These are phyloP conservation scores for Isotomurus palustris DNA, from an alignment of 2,888 invertebrate species.

Conservation along the genomic window DNA sequence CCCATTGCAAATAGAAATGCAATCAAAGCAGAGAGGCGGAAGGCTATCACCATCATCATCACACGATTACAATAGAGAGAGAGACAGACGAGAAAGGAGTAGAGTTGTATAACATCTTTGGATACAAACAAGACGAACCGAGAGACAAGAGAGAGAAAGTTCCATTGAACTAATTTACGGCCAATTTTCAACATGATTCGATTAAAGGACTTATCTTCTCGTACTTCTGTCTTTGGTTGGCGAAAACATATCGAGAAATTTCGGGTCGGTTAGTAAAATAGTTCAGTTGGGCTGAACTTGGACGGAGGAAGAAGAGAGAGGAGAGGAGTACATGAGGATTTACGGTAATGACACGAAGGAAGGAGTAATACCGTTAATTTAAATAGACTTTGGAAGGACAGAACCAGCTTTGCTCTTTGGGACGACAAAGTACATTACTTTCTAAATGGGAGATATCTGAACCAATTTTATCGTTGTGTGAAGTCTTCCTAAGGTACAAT, in stretches of 20 bases:
- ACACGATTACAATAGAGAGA: too few species aligned
- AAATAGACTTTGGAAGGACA: conserved; percentile 28
- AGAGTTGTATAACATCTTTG: too few species aligned
- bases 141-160: conserved; percentile 7
- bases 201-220: conserved; percentile 22
- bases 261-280: too few species aligned
- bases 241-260: background rate
- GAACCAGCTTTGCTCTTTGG: background rate
- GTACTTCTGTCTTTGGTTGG: conserved; percentile 18
- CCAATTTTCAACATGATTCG: conserved; percentile 38
- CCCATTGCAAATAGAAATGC: too few species aligned
- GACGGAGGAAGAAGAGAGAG: background rate
- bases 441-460: conserved; percentile 1
- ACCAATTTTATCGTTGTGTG: conserved; percentile 23
- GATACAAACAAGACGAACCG: too few species aligned
- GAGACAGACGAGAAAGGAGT: too few species aligned
- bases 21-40: too few species aligned
- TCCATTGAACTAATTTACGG: conserved; percentile 30
- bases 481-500: conserved; percentile 32
- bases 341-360: conserved; percentile 37
- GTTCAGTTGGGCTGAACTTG: too few species aligned
- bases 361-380: conserved; percentile 38
- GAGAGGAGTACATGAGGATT: conserved; percentile 29
- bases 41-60: too few species aligned
- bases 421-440: conserved; percentile 12